Evolutionary conservation across 2,888 invertebrate genomes (phyloP).

Genomic region (Protodeltote pygarga): DNA sequence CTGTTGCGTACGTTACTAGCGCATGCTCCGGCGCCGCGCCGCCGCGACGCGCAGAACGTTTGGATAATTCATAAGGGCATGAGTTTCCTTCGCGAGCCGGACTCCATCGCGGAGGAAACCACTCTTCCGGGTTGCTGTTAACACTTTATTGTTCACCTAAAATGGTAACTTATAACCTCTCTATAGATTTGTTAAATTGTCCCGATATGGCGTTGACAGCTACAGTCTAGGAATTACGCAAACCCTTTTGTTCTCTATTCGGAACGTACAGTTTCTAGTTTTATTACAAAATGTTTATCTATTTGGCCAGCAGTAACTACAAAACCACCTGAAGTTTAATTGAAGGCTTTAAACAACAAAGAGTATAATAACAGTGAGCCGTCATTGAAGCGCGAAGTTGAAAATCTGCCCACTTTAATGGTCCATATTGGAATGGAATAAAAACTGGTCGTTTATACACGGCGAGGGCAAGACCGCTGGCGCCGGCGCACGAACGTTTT

Average conservation of each 20-base stretch:
- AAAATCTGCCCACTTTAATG: constrained; percentile 72
- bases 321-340: constrained; percentile 26
- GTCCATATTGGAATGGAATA: constrained; percentile 73
- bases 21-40: constrained; percentile 69
- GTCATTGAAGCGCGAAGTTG: constrained; percentile 58
- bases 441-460: constrained; percentile 73
- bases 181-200: constrained; percentile 46
- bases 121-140: constrained; percentile 68
- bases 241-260: constrained; percentile 48
- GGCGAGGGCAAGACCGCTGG: constrained; percentile 72
- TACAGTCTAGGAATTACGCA: constrained; percentile 41
- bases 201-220: constrained; percentile 32
- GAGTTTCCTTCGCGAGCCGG: constrained; percentile 56
- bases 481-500: constrained; percentile 68
- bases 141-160: constrained; percentile 58
- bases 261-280: constrained; percentile 37
- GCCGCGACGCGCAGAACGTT: constrained; percentile 72
- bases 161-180: constrained; percentile 59
- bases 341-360: constrained; percentile 31
- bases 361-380: constrained; percentile 47
- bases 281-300: constrained; percentile 43
- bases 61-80: constrained; percentile 84
- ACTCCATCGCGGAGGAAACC: constrained; percentile 55
- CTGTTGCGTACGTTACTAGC: constrained; percentile 60
- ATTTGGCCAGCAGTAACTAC: constrained; percentile 34